Conservation (phyloP, 2,113 vertebrate species). For the Crypturellus undulatus region DNA sequence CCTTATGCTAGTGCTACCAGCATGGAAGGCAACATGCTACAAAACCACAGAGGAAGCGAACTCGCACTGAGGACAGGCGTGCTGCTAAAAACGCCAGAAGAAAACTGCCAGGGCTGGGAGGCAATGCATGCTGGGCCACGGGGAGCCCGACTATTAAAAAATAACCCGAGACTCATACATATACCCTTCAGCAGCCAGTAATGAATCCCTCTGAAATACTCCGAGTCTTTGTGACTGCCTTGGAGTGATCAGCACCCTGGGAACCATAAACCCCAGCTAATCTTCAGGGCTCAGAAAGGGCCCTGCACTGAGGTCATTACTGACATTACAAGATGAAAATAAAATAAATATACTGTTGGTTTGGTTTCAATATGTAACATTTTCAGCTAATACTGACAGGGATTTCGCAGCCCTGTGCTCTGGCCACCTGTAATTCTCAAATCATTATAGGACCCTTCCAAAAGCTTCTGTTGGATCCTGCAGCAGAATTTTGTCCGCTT, state of each 20-base stretch:
- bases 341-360: background rate
- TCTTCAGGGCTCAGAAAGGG: background rate
- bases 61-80: background rate
- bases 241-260: background rate
- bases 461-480: background rate
- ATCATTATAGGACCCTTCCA: background rate
- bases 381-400: background rate
- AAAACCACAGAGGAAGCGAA: constrained; percentile 58
- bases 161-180: background rate
- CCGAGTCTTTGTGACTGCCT: background rate
- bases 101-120: background rate
- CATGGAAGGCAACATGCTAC: constrained; percentile 21
- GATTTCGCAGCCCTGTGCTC: background rate
- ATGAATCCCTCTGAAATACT: background rate
- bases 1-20: constrained; percentile 23
- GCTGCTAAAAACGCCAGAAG: constrained; percentile 15
- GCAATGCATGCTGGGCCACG: background rate
- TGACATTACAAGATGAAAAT: background rate
- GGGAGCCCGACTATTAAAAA: background rate
- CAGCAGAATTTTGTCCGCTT: background rate
- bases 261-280: background rate
- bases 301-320: background rate
- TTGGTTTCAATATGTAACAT: background rate
- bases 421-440: background rate
- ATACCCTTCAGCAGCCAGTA: background rate